phyloP scores from a whole-genome alignment of 2,888 invertebrate genomes.

The Autographa gamma region DNA sequence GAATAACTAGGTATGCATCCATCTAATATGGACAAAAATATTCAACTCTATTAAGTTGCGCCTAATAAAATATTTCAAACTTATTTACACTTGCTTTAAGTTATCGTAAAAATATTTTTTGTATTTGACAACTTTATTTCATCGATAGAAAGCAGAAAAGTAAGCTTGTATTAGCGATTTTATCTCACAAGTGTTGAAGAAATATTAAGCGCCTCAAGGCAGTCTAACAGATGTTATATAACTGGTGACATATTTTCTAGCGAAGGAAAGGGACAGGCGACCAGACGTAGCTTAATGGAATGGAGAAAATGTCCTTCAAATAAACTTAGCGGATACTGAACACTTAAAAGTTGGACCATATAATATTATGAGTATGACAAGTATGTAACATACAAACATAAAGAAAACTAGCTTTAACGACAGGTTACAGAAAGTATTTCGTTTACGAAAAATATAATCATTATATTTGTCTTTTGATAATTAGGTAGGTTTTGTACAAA shows the following conservation, averaged over 20 bases:
- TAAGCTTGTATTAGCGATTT: neutral
- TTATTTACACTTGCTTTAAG: too few species aligned
- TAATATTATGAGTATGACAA: neutral
- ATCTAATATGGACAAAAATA: too few species aligned
- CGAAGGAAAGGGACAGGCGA: neutral
- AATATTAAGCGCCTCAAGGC: constrained; percentile 4
- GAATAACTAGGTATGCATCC: too few species aligned
- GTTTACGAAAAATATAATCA: too few species aligned
- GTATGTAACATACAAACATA: neutral
- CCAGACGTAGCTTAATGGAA: constrained; percentile 1
- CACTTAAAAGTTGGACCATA: neutral
- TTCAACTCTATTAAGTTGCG: too few species aligned
- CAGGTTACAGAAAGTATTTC: too few species aligned
- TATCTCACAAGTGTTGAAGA: constrained; percentile 4
- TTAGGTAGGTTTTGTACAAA: too few species aligned
- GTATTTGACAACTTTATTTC: too few species aligned
- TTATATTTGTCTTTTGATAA: too few species aligned
- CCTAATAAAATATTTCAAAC: too few species aligned
- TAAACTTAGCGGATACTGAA: constrained; percentile 1
- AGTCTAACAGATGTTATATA: constrained; percentile 2
- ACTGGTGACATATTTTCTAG: constrained; percentile 1
- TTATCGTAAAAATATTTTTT: too few species aligned
- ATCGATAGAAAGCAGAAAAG: constrained; percentile 4
- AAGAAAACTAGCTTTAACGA: too few species aligned
- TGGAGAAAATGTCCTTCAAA: constrained; percentile 11